Conservation (phyloP, 2,888 invertebrate species). For the Auanema freiburgensis region DNA sequence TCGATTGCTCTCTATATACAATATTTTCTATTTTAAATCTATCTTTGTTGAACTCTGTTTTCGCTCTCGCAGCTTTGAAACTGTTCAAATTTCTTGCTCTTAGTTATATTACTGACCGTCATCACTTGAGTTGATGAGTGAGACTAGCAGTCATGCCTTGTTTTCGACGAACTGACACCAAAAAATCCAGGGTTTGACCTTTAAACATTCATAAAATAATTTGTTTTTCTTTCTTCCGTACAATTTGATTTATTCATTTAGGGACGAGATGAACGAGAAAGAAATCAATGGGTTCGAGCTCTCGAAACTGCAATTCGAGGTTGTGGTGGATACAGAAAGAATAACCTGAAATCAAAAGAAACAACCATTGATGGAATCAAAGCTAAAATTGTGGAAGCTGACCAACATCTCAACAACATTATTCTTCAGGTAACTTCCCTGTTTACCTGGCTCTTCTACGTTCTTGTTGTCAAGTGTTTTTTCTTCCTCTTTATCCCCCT, state of each 20-base stretch:
- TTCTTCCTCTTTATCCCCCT: no score
- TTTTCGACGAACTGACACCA: no score
- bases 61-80: background rate
- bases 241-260: conserved; percentile 27
- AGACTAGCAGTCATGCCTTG: no score
- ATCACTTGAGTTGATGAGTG: no score
- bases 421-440: conserved; percentile 79
- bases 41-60: background rate
- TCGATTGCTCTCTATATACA: no score
- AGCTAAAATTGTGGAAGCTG: conserved; percentile 87
- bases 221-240: no score
- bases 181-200: no score
- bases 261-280: conserved; percentile 88
- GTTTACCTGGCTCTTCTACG: no score
- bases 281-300: conserved; percentile 93
- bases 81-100: no score
- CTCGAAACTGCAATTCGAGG: conserved; percentile 84
- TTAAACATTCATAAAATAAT: no score
- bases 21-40: background rate
- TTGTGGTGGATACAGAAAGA: conserved; percentile 36
- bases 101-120: no score
- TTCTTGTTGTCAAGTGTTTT: no score
- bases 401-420: conserved; percentile 90
- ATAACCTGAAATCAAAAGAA: conserved; percentile 9
- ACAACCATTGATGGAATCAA: conserved; percentile 76